Conservation (phyloP, 2,797 vertebrate species). For the Pipistrellus pipistrellus region DNA sequence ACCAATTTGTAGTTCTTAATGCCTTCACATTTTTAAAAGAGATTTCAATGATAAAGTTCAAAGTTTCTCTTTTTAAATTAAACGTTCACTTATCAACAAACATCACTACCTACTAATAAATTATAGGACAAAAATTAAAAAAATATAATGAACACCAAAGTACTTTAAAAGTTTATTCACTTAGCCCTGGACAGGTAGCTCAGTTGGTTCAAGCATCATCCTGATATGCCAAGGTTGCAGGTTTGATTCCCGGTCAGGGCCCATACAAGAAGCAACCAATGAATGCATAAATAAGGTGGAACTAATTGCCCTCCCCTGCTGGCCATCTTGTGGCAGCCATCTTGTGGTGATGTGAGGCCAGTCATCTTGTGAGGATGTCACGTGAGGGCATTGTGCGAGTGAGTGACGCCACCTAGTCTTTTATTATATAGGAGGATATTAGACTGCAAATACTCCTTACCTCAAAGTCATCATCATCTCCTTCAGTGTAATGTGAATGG, state of each 20-base stretch:
- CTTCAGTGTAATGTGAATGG: slow-evolving; percentile 93
- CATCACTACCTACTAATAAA: slow-evolving; percentile 55
- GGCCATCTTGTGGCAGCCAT: too few relatives aligned
- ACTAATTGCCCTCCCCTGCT: neutral
- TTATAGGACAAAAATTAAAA: slow-evolving; percentile 38
- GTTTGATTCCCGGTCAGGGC: neutral
- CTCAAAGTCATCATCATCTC: slow-evolving; percentile 97
- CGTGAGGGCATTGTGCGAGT: fast-evolving
- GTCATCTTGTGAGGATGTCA: too few relatives aligned
- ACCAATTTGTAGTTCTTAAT: neutral
- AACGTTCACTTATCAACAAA: slow-evolving; percentile 51
- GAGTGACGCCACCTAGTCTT: too few relatives aligned
- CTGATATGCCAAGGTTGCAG: neutral
- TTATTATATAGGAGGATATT: neutral
- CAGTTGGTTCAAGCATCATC: neutral
- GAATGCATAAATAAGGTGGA: neutral
- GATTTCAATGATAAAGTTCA: slow-evolving; percentile 45
- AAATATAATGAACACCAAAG: slow-evolving; percentile 16
- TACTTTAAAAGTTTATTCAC: neutral
- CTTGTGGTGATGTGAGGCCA: too few relatives aligned
- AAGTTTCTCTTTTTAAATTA: slow-evolving; percentile 54
- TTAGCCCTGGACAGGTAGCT: neutral
- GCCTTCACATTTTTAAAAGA: neutral
- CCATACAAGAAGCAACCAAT: neutral
- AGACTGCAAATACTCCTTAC: slow-evolving; percentile 85